Base-by-base conservation (phyloP, 2,888 invertebrate genomes). In the Drosophila lacicola region DNA sequence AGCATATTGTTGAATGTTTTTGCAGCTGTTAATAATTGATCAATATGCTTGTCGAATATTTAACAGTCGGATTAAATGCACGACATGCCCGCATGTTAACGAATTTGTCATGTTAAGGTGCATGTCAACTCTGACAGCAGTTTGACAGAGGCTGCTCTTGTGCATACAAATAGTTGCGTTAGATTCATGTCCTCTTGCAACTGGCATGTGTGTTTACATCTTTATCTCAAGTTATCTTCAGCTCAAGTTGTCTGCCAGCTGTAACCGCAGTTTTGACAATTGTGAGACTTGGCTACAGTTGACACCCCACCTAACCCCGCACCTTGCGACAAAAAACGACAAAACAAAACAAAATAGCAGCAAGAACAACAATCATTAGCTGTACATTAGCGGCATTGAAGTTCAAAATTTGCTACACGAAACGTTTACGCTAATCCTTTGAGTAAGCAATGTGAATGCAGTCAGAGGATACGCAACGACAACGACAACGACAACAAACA, bases 351-450 rank as follows among this genome's bases (percentile, higher is more conserved):
- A 57, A 25, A 39, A 29, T 10, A 37, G 36, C 11, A 37, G 36
- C 14, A 49, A 42, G 13, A 55, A 54, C 21, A 39, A 33, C 62
- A 65, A 77, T 85, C 80, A 83, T 88, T 88, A 85, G 82, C 77
- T 77, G 57, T 56, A 72, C 77, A 88, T 88, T 88, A 82, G 71
- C 77, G 80, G 70, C 78, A 66, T 75, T 75, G 83, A 66, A 70
- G 82, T 70, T 75, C 62, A 46, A 67, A 79, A 85, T 70, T 66
- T 82, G 74, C 70, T 55, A 67, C 69, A 62, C 53, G 76, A 66
- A 74, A 80, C 73, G 73, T 70, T 77, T 74, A 69, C 80, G 57
- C 29, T 67, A 76, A 70, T 73, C 74, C 78, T 80, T 70, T 80
- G 70, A 62, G 81, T 58, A 77, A 77, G 56, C 74, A 77, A 67